Evolutionary conservation across 2,113 vertebrate genomes (phyloP), one percentile per base, ranked within the genome.

Genomic region (Austrofundulus limnaeus): DNA sequence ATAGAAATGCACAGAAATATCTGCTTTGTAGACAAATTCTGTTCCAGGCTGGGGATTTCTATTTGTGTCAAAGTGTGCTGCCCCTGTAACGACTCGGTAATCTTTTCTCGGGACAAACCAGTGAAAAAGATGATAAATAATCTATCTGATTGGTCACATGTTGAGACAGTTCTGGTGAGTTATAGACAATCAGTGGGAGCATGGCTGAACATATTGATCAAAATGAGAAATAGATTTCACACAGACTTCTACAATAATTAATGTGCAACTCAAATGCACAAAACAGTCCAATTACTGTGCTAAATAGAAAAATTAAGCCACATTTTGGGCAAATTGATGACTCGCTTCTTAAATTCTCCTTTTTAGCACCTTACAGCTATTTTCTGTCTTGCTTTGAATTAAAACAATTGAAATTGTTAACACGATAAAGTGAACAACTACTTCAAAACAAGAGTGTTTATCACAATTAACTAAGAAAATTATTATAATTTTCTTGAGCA

Each of bases 1-100:
- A 90, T 48, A 83, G 73, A 87, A 85, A 85, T 31, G 28, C 72
- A 62, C 85, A 88, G 60, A 83, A 85, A 73, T 87, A 82, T 88
- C 82, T 89, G 84, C 77, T 82, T 78, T 81, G 75, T 61, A 55
- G 70, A 85, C 49, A 77, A 84, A 81, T 64, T 72, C 59, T 5
- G n/a, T 83, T 82, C 80, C 65, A 52, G 61, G 65, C 72, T 41
- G 57, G 62, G 66, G 66, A 78, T 87, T 88, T 83, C 68, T 85
- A 83, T 85, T 86, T 72, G 82, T 63, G 65, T 73, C 66, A 51
- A 67, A 79, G 73, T 43, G 67, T 24, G 45, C 50, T 48, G 82
- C 54, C 75, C 72, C 58, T 52, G 60, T 73, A 84, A 89, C 85
- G 78, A 73, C 70, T 83, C 38, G 57, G 54, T 75, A 59, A 56